These are phyloP conservation scores for Rotaria socialis DNA, from an alignment of 2,888 invertebrate species.

Conservation along the genomic window DNA sequence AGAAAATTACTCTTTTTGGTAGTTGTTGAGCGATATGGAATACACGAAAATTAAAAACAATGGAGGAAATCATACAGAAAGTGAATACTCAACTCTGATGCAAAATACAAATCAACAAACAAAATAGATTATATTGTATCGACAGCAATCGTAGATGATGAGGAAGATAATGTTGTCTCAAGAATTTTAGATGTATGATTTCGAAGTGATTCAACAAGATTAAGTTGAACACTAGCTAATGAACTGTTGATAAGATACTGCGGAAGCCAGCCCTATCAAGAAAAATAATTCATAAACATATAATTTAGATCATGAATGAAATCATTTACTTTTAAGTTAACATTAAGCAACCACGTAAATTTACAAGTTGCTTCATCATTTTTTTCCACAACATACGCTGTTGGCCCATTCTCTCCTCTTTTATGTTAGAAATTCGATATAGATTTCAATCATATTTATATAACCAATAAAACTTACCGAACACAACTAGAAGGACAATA, in stretches of 20 bases:
- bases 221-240: constrained; percentile 35
- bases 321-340: constrained; percentile 38
- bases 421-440: background rate
- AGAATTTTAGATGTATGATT: constrained; percentile 37
- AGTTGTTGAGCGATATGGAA: background rate
- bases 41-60: background rate
- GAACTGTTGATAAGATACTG: constrained; percentile 42
- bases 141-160: background rate
- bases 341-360: constrained; percentile 44
- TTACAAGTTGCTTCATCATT: constrained; percentile 33
- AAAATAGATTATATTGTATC: background rate
- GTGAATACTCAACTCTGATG: background rate
- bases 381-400: constrained; percentile 35
- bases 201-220: constrained; percentile 36
- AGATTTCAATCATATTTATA: background rate
- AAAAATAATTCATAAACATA: background rate
- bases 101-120: too few species aligned
- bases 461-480: background rate
- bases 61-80: background rate
- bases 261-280: constrained; percentile 40
- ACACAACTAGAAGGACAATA: background rate
- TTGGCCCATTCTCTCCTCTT: constrained; percentile 44
- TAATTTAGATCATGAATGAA: too few species aligned
- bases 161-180: background rate
- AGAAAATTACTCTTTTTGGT: background rate